Base-by-base conservation (phyloP, 2,797 vertebrate genomes). In the Spondyliosoma cantharus region DNA sequence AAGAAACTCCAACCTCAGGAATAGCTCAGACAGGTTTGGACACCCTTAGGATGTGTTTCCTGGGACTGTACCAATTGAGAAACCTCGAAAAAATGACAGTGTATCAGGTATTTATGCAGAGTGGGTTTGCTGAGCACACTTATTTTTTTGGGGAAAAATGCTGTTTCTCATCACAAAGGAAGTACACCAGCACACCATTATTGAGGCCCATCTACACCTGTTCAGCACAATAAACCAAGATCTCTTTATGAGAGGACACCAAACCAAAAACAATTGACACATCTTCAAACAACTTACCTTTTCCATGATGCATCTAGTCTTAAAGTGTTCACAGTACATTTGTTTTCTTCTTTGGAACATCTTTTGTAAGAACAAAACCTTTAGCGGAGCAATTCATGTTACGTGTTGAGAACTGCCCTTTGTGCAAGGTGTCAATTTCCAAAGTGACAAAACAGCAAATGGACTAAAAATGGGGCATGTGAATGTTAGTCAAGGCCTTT, bases 1-100 rank as follows among this genome's bases (percentile, higher is more conserved):
- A 20, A 59, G 48, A 27, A 72, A 15, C 45, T 71, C 68, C n/a
- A 25, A 65, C 61, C 68, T 25, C 68, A 68, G 62, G 49, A 71
- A 12, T 29, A 50, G 29, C 52, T 75, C 3, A 52, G 17, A 29
- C 63, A 50, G 43, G 46, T 61, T 59, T 45, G n/a, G 56, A 59
- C 19, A 56, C 62, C 37, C 3, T 42, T 16, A 14, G n/a, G 57
- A 62, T 43, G 45, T 2, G 37, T 69, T 63, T 68, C 19, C 46
- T 43, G 19, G 8, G 53, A 54, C 15, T 48, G 16, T 15, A 56
- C 50, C 17, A 67, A 46, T 42, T 0, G 2, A 65, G 14, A 75
- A 25, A 17, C 53, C 48, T 0, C 7, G 65, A 48, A 66, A 45
- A 20, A 7, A 37, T 32, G 7, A 37, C 32, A 8, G 32, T 37